Evolutionary conservation across 2,797 vertebrate genomes (phyloP).

Genomic region (Pangasius krempfi): DNA sequence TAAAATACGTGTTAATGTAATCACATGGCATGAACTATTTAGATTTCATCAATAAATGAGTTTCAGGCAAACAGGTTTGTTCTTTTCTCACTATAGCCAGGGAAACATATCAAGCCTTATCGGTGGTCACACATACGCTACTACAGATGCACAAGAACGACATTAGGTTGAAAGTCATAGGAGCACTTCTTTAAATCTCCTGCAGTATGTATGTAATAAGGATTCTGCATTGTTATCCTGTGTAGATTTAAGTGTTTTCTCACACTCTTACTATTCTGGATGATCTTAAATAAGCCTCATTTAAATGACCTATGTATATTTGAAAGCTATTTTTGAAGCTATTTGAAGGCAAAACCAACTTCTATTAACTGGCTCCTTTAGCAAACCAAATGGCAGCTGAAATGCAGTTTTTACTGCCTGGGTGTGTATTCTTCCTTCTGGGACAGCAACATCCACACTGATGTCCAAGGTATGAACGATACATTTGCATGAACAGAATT

Average conservation of each 20-base stretch:
- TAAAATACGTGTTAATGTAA: neutral
- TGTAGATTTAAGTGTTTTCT: neutral
- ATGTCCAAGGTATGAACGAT: neutral
- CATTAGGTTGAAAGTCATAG: neutral
- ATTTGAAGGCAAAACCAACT: neutral
- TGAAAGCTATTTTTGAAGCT: too few relatives aligned
- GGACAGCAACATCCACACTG: too few relatives aligned
- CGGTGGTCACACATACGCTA: neutral
- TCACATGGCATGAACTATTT: neutral
- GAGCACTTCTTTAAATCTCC: neutral
- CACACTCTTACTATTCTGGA: neutral
- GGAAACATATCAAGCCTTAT: neutral
- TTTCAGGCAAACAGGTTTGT: neutral
- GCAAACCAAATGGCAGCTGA: neutral
- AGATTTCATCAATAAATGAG: neutral
- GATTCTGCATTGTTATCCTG: neutral
- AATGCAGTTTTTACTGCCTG: neutral
- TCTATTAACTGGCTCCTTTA: neutral
- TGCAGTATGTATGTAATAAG: neutral
- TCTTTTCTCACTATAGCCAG: neutral
- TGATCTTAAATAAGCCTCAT: too few relatives aligned
- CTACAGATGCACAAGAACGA: neutral
- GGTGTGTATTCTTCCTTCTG: neutral
- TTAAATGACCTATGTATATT: too few relatives aligned
- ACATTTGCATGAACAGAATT: neutral